phyloP scores from a whole-genome alignment of 1,140 invertebrate species.

The Drosophila mayri region DNA sequence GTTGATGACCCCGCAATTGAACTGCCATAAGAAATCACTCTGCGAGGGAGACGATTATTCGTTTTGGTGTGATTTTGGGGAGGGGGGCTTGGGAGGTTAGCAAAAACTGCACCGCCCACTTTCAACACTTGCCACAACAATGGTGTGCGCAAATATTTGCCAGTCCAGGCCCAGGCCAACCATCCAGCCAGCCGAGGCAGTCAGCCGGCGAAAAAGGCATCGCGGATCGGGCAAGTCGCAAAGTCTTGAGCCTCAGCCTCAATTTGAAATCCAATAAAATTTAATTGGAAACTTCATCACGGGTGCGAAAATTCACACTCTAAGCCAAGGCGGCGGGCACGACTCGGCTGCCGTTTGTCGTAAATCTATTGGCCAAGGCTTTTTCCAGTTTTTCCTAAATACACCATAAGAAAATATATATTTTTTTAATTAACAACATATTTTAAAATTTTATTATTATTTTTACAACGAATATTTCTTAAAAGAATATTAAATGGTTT shows the following conservation, averaged over 20 bases:
- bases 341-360: conserved; percentile 80
- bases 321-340: conserved; percentile 66
- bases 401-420: neutral
- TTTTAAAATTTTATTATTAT: neutral
- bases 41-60: conserved; percentile 45
- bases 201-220: conserved; percentile 34
- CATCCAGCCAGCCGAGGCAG: conserved; percentile 5
- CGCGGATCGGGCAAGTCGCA: conserved; percentile 48
- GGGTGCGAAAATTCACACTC: conserved; percentile 84
- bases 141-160: conserved; percentile 81
- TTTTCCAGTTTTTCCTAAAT: conserved; percentile 37
- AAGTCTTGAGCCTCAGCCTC: conserved; percentile 59
- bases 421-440: neutral
- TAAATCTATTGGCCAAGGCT: conserved; percentile 75
- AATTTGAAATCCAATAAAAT: conserved; percentile 84
- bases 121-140: conserved; percentile 82
- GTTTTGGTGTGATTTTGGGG: neutral
- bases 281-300: conserved; percentile 85
- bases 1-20: conserved; percentile 74
- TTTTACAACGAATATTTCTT: neutral
- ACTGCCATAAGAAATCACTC: conserved; percentile 83
- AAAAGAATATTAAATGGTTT: neutral
- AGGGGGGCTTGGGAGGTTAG: neutral
- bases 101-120: conserved; percentile 64
- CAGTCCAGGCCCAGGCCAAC: conserved; percentile 19